Percentiles rank a stretch among this genome's conserved stretches.
Conservation (phyloP, 2,888 invertebrate species). For the Notodonta dromedarius region DNA sequence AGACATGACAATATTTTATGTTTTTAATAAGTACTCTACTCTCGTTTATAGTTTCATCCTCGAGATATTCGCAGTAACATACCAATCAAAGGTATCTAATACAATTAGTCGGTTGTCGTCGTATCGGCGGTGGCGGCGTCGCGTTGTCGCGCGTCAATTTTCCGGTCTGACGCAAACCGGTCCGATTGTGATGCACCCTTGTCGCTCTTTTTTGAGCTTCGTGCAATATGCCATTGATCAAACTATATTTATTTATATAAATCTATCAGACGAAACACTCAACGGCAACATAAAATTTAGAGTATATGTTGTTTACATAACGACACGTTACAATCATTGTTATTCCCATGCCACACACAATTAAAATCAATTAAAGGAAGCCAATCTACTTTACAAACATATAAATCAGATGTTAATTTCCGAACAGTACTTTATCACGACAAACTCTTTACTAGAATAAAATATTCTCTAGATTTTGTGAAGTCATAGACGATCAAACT, state of each 20-base stretch:
- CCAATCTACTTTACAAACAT: conserved; percentile 18
- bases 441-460: neutral
- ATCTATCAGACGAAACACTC: too few species aligned
- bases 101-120: conserved; percentile 25
- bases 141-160: conserved; percentile 42
- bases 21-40: neutral
- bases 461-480: neutral
- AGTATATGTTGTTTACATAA: conserved; percentile 12
- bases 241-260: neutral
- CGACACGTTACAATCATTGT: conserved; percentile 12
- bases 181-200: conserved; percentile 36
- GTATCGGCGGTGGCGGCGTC: conserved; percentile 23
- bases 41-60: neutral
- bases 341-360: conserved; percentile 26
- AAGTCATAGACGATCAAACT: neutral
- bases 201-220: conserved; percentile 15
- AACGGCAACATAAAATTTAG: too few species aligned
- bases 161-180: conserved; percentile 49
- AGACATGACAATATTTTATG: neutral
- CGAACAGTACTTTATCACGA: neutral
- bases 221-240: neutral
- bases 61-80: neutral
- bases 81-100: conserved; percentile 27
- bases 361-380: conserved; percentile 29
- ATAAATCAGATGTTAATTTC: conserved; percentile 20